Conservation (phyloP, 2,797 vertebrate species). For the Loriculus beryllinus region DNA sequence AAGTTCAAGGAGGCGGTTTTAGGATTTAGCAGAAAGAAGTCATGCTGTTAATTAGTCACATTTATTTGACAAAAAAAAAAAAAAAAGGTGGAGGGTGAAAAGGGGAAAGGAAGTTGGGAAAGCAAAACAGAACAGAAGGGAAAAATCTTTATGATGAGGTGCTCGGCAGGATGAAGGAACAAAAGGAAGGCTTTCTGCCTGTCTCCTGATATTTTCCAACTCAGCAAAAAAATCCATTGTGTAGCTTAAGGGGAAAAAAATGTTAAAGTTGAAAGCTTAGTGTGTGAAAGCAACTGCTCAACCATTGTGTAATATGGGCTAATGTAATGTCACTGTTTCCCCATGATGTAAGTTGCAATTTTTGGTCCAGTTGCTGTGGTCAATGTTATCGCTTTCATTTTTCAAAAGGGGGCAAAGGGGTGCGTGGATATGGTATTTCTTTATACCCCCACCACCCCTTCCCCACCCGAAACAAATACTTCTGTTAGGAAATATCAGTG, state of each 20-base stretch:
- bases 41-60: conserved; percentile 33
- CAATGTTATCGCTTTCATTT: conserved; percentile 56
- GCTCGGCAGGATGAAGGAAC: conserved; percentile 76
- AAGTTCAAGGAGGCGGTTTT: not conserved
- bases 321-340: conserved; percentile 80
- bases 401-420: conserved; percentile 36
- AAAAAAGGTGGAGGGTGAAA: not conserved
- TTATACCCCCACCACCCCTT: not conserved
- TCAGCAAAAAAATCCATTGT: conserved; percentile 90
- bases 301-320: conserved; percentile 82
- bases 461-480: conserved; percentile 35
- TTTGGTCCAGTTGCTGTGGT: conserved; percentile 51
- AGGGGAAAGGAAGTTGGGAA: conserved; percentile 41
- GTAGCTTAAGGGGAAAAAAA: conserved; percentile 75
- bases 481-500: conserved; percentile 61
- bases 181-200: conserved; percentile 86
- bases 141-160: conserved; percentile 74
- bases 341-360: conserved; percentile 46
- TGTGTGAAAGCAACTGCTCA: conserved; percentile 86
- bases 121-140: conserved; percentile 59
- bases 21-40: conserved; percentile 3
- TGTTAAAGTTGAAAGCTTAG: conserved; percentile 90
- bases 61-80: conserved; percentile 8
- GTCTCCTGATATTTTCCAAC: conserved; percentile 91
- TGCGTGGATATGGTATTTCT: conserved; percentile 23